Percentiles rank a stretch among this genome's conserved stretches.
phyloP scores from a whole-genome alignment of 2,888 invertebrate species.

The Yponomeuta evonymella region DNA sequence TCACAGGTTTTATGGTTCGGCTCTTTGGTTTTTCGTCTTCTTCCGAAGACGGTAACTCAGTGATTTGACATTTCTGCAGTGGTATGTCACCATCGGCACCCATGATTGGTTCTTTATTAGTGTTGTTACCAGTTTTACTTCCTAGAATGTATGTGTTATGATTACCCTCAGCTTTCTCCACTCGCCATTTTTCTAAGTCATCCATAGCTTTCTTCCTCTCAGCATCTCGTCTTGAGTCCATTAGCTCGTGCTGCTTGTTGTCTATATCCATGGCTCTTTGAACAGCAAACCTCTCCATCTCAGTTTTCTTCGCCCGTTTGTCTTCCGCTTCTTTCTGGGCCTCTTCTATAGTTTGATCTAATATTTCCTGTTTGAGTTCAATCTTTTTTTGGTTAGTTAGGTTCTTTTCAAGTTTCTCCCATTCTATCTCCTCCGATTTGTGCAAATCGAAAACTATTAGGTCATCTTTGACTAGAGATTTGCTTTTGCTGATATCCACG shows the following conservation, averaged over 20 bases:
- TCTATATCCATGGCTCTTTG: constrained; percentile 70
- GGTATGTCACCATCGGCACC: neutral
- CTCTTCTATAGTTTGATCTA: constrained; percentile 73
- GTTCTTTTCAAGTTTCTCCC: constrained; percentile 76
- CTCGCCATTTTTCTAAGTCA: constrained; percentile 79
- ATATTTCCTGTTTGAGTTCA: constrained; percentile 71
- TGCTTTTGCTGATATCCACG: constrained; percentile 78
- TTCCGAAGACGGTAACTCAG: constrained; percentile 27
- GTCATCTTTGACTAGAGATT: constrained; percentile 78
- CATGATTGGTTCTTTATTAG: neutral
- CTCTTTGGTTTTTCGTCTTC: constrained; percentile 25
- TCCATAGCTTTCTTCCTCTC: constrained; percentile 80
- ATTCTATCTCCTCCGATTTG: constrained; percentile 74
- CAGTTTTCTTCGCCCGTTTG: constrained; percentile 57
- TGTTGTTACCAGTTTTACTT: constrained; percentile 16
- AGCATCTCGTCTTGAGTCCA: constrained; percentile 78
- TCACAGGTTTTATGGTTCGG: constrained; percentile 24
- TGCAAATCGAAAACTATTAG: constrained; percentile 80
- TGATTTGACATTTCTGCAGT: constrained; percentile 22
- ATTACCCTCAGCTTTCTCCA: constrained; percentile 23
- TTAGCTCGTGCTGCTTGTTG: constrained; percentile 70
- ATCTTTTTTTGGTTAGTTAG: constrained; percentile 75
- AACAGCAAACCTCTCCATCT: constrained; percentile 74
- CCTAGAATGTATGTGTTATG: neutral
- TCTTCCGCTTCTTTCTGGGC: constrained; percentile 73